Percentiles rank a stretch among this genome's conserved stretches.
Conservation (phyloP, 92 coral and sea anemone species). For the Phenganax subtilis region DNA sequence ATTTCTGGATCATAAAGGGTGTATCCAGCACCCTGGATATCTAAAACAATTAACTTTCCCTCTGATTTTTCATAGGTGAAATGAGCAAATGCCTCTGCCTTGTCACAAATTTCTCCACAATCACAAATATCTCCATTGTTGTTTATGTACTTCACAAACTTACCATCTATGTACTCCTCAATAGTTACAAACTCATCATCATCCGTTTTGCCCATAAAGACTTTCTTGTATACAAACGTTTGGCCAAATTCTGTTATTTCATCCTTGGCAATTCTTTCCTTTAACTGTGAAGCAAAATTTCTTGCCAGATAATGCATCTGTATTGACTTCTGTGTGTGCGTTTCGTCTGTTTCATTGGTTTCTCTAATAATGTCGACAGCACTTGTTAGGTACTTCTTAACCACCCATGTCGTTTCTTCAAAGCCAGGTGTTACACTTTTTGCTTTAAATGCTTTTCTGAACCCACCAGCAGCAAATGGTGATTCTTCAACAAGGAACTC, state of each 20-base stretch:
- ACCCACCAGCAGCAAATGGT: conserved; percentile 49
- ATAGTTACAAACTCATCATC: conserved; percentile 45
- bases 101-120: conserved; percentile 31
- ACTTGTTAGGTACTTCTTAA: conserved; percentile 45
- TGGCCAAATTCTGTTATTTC: conserved; percentile 33
- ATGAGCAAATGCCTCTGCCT: conserved; percentile 52
- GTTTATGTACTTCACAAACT: conserved; percentile 48
- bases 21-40: conserved; percentile 48
- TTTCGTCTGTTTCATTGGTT: conserved; percentile 47
- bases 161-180: conserved; percentile 50
- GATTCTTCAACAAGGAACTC: conserved; percentile 37
- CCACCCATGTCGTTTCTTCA: conserved; percentile 40
- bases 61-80: conserved; percentile 52
- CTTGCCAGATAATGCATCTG: conserved; percentile 55
- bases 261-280: conserved; percentile 48
- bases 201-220: conserved; percentile 53
- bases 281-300: conserved; percentile 59
- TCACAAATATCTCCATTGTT: conserved; percentile 56
- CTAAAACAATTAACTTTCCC: conserved; percentile 48
- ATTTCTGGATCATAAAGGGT: conserved; percentile 57
- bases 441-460: conserved; percentile 54
- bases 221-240: conserved; percentile 44
- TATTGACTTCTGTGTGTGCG: conserved; percentile 53
- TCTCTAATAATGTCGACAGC: conserved; percentile 41
- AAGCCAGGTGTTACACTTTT: conserved; percentile 42